Evolutionary conservation across 2,113 vertebrate genomes (phyloP), one percentile per base, ranked within the genome.

Genomic region (Aegithalos caudatus): DNA sequence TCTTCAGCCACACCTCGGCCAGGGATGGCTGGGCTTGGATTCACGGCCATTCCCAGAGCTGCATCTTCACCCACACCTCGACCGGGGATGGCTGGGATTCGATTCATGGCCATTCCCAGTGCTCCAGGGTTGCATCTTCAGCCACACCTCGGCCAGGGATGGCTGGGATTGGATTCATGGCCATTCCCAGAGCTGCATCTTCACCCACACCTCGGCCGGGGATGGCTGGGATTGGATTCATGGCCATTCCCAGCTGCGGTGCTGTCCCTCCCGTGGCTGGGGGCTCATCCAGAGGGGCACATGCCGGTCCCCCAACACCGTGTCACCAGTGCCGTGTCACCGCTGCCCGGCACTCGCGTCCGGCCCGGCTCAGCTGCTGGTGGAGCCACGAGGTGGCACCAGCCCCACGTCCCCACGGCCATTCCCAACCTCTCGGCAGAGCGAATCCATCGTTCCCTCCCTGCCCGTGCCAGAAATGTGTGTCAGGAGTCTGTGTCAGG

Each of bases 191-290:
- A 42, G 58, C 10, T 2, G 64, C 50, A 4, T 12, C 8, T 28
- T 3, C 48, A 2, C 8, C 29, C 5, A 0, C 0, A 11, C 10
- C 76, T 4, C 9, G 6, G 1, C 29, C 28, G 2, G 4, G 1
- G 0, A 1, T 0, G 16, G 5, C 2, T 1, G 25, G 12, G 10
- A 0, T 1, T 22, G 67, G 33, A 2, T 56, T 47, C 4, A 5
- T 0, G 37, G 62, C 58, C 56, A 1, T 18, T 50, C 50, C 82
- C 21, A 0, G 51, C 31, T 6, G 72, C 2, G 1, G 4, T 1
- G 48, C 48, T 2, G 6, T 2, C 7, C 1, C 5, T 50, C 12
- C 61, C 38, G 0, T 0, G 28, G 21, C 14, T 0, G 44, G 25
- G 70, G 50, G 16, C 29, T 56, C 17, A 3, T 1, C 6, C 11